Conservation (phyloP, 37 sponge, comb jelly and placozoan species). For the Beroe ovata region DNA sequence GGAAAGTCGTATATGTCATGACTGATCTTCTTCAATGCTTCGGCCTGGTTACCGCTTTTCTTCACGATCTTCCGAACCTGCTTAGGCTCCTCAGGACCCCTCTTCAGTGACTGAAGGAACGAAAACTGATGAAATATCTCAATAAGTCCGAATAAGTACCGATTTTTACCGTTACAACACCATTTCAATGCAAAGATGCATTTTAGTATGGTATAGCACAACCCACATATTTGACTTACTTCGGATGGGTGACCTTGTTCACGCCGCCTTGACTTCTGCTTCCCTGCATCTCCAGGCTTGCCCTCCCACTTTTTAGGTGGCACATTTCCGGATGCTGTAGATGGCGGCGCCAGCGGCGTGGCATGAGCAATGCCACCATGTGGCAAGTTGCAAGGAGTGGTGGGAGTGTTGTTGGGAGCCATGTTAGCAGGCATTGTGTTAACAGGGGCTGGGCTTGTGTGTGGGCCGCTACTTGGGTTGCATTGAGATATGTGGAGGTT, state of each 20-base stretch:
- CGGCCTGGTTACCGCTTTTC: constrained; percentile 27
- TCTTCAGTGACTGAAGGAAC: not conserved
- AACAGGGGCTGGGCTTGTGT: not conserved
- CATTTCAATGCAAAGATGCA: no score
- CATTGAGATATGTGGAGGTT: not conserved
- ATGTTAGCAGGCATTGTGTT: not conserved
- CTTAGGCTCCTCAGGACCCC: constrained; percentile 34
- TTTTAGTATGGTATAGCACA: no score
- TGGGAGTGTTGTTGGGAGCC: not conserved
- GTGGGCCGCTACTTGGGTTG: not conserved
- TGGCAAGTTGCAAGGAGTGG: not conserved
- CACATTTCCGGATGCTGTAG: no score
- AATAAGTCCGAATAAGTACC: no score
- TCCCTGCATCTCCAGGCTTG: not conserved
- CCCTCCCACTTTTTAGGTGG: not conserved
- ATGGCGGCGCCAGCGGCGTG: no score
- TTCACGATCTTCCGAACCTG: constrained; percentile 32
- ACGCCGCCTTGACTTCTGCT: constrained; percentile 5
- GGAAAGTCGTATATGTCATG: constrained; percentile 46
- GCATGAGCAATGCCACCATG: no score
- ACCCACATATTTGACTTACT: no score
- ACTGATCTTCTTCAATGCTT: constrained; percentile 54
- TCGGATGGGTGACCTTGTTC: not conserved
- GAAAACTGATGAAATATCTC: not conserved
- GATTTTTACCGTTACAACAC: no score